Evolutionary conservation across 2,113 vertebrate species (phyloP).

Genomic region (Eolophus roseicapilla): DNA sequence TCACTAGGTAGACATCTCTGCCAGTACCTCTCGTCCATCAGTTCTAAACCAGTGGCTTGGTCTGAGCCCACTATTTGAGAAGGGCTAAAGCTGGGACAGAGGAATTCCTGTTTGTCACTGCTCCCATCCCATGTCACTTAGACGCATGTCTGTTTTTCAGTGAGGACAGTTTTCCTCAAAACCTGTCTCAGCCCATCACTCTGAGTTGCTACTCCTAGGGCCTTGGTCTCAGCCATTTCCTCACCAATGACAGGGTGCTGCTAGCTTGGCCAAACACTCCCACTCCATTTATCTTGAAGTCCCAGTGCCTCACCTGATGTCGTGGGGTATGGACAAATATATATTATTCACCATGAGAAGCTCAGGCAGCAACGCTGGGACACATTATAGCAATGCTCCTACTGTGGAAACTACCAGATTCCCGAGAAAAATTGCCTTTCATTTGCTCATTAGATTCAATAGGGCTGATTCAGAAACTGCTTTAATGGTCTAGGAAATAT

Average conservation of each 20-base stretch:
- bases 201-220: neutral
- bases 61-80: neutral
- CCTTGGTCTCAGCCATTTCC: neutral
- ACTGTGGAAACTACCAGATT: neutral
- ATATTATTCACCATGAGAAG: neutral
- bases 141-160: neutral
- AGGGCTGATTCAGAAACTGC: neutral
- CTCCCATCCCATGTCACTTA: neutral
- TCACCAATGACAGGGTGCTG: neutral
- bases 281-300: neutral
- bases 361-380: neutral
- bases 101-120: neutral
- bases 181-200: neutral
- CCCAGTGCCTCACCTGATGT: neutral
- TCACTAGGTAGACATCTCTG: neutral
- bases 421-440: neutral
- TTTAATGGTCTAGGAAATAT: neutral
- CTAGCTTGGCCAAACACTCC: neutral
- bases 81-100: neutral
- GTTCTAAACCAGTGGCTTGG: neutral
- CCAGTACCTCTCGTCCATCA: neutral
- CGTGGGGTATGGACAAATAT: fast-evolving
- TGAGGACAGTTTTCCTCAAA: neutral
- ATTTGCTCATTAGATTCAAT: neutral
- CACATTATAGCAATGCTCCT: neutral